A percentile compares a stretch with the other conserved stretches of the same genome.
Conservation (phyloP, 2,113 vertebrate genomes). For the Clarias macrocephalus region DNA sequence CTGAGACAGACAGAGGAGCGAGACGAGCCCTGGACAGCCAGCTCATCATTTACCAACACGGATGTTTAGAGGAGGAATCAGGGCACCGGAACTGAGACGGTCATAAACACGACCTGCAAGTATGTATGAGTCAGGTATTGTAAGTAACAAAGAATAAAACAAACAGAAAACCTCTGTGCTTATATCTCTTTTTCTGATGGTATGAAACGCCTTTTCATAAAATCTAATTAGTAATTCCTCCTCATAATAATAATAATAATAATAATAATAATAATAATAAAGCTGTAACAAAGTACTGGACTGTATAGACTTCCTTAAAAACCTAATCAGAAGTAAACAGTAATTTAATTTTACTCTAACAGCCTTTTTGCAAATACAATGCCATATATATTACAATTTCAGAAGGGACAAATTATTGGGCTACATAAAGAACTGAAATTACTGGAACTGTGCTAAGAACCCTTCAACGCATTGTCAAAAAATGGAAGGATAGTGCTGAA, state of each 20-base stretch:
- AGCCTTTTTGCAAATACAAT: too few species aligned
- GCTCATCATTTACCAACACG: conserved; percentile 42
- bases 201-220: background rate
- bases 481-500: too few species aligned
- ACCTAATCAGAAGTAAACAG: background rate
- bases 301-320: background rate
- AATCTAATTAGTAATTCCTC: background rate
- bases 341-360: too few species aligned
- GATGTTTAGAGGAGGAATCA: conserved; percentile 6
- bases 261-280: too few species aligned
- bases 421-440: too few species aligned
- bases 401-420: too few species aligned
- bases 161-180: background rate
- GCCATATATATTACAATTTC: too few species aligned
- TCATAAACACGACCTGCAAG: background rate
- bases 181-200: background rate
- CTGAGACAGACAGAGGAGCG: conserved; percentile 36
- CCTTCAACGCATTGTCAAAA: too few species aligned
- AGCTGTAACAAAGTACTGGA: background rate
- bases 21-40: conserved; percentile 9
- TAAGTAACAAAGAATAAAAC: background rate
- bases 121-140: background rate
- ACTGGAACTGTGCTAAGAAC: too few species aligned
- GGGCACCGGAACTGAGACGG: background rate
- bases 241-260: background rate